Percentiles rank a stretch among this genome's conserved stretches.
Evolutionary conservation across 2,113 vertebrate genomes (phyloP).

Genomic region (Pelodiscus sinensis): DNA sequence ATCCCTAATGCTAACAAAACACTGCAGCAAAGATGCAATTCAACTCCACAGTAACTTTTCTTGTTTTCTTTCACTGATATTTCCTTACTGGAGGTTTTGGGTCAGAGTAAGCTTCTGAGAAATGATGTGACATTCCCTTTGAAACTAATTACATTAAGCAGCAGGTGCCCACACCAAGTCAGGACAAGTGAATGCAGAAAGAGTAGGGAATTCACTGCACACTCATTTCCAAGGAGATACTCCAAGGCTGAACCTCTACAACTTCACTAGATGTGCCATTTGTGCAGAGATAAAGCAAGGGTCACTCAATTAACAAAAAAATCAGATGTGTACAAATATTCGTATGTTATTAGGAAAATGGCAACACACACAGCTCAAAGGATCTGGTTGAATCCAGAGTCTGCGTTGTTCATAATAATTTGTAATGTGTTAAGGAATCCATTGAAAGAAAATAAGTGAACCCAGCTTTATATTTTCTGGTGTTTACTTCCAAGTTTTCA

Average conservation of each 20-base stretch:
- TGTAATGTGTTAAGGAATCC: not conserved
- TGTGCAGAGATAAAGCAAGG: slow-evolving; percentile 47
- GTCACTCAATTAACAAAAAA: not conserved
- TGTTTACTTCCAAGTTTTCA: not conserved
- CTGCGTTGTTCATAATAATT: not conserved
- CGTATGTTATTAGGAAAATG: not conserved
- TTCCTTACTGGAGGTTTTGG: slow-evolving; percentile 70
- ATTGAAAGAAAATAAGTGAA: not conserved
- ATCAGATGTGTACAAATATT: not conserved
- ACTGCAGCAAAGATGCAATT: slow-evolving; percentile 23
- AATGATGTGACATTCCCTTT: slow-evolving; percentile 77
- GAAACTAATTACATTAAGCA: slow-evolving; percentile 87
- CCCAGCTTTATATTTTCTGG: not conserved
- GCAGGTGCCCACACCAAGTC: slow-evolving; percentile 61
- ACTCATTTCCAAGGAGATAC: slow-evolving; percentile 41
- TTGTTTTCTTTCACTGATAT: slow-evolving; percentile 74
- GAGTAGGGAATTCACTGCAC: slow-evolving; percentile 61
- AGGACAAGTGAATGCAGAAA: slow-evolving; percentile 52
- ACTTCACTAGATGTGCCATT: slow-evolving; percentile 53
- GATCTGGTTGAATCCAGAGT: not conserved
- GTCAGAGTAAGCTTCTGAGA: slow-evolving; percentile 73
- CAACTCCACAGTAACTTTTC: slow-evolving; percentile 47
- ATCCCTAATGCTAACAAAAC: not conserved
- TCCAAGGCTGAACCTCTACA: slow-evolving; percentile 8
- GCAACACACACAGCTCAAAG: not conserved